Percentiles rank a stretch among this genome's conserved stretches.
Evolutionary conservation across 2,113 vertebrate genomes (phyloP).

Genomic region (Ceyx melanurus): DNA sequence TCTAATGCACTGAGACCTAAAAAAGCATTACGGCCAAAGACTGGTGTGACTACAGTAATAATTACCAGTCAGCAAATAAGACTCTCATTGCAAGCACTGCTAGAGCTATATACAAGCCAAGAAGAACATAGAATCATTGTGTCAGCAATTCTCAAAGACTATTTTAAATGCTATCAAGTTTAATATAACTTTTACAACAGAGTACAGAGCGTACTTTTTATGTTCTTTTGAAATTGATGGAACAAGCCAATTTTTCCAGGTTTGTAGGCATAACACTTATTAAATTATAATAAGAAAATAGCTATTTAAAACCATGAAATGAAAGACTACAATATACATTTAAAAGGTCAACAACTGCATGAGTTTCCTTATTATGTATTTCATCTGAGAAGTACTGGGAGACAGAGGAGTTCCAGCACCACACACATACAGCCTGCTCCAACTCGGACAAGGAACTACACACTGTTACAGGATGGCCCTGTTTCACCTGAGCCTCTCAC

Average conservation of each 20-base stretch:
- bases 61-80: constrained; percentile 54
- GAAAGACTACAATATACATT: constrained; percentile 32
- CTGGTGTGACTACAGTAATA: constrained; percentile 11
- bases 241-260: constrained; percentile 64
- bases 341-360: constrained; percentile 52
- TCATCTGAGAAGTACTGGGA: not conserved
- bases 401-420: not conserved
- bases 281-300: constrained; percentile 65
- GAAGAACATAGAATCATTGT: constrained; percentile 35
- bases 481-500: not conserved
- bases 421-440: not conserved
- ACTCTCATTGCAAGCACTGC: not conserved
- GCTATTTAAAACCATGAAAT: constrained; percentile 60
- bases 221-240: constrained; percentile 61
- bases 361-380: constrained; percentile 5
- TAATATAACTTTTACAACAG: constrained; percentile 65
- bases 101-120: constrained; percentile 8
- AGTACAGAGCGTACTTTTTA: constrained; percentile 41
- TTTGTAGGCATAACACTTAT: constrained; percentile 61
- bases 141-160: constrained; percentile 61
- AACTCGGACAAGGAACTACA: not conserved
- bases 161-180: constrained; percentile 64
- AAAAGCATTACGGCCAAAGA: not conserved
- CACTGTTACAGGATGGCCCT: not conserved
- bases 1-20: not conserved